Evolutionary conservation across 1,140 invertebrate species (phyloP).

Genomic region (Stenopsyche tienmushanensis): DNA sequence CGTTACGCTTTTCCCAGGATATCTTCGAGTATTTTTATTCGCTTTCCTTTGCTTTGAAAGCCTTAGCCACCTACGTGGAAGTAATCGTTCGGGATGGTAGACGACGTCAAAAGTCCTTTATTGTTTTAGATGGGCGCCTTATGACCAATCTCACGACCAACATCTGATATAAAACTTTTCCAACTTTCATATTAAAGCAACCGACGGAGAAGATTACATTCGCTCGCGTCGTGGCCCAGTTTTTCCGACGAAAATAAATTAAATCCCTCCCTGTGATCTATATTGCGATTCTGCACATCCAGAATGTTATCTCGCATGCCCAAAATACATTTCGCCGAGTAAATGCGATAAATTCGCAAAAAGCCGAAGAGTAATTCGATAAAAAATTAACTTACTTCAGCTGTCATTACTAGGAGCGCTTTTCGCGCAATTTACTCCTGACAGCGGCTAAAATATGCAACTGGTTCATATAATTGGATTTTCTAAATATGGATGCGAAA

Average conservation of each 20-base stretch:
- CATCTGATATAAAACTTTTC: conserved; percentile 29
- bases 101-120: conserved; percentile 28
- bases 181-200: conserved; percentile 1
- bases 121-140: conserved; percentile 28
- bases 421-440: too few species aligned
- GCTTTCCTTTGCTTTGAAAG: conserved; percentile 8
- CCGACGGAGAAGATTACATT: not conserved
- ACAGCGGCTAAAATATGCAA: too few species aligned
- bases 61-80: conserved; percentile 24
- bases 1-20: not conserved
- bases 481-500: too few species aligned
- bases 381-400: too few species aligned
- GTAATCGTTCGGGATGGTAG: conserved; percentile 23
- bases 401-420: too few species aligned
- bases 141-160: conserved; percentile 24
- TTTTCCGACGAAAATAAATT: not conserved
- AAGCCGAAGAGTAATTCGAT: too few species aligned
- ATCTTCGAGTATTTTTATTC: conserved; percentile 13
- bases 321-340: too few species aligned
- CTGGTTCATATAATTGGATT: too few species aligned
- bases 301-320: not conserved
- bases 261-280: not conserved
- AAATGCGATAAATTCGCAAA: too few species aligned
- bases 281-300: not conserved
- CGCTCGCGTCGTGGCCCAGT: not conserved